Base-by-base conservation (phyloP, 2,113 vertebrate species). In the Gulo gulo region DNA sequence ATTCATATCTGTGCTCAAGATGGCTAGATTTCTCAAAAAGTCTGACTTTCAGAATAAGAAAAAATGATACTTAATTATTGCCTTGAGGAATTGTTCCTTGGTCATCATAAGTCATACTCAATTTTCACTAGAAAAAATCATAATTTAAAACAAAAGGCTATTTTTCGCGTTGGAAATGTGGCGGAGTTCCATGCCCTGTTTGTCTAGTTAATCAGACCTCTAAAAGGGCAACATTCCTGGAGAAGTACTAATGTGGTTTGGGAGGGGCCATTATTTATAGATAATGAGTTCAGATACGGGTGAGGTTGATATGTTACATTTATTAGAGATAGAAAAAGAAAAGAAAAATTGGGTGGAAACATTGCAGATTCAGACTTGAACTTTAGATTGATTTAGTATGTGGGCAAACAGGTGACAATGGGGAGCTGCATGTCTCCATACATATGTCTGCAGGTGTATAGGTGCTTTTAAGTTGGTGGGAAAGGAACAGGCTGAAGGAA, bases 171-270 rank as follows among this genome's bases (percentile, higher is more conserved):
- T 95, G 39, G 73, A 90, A 80, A 80, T 65, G 47, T 12, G 57
- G 55, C 57, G 39, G 79, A 57, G 65, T 78, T 90, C 71, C 50
- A 31, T 45, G 73, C 50, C 10, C 34, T 97, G 82, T 96, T 95
- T 95, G 96, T 89, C n/a, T 81, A 84, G 61, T 67, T 97, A 96
- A 94, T 97, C 94, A 96, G 90, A 90, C 71, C 52, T 87, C 47
- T 55, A 24, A 92, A 95, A 97, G 47, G 87, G 39, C 92, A 97
- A 55, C 20, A 52, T 92, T 97, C 7, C 79, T 94, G 87, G 92
- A 69, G 96, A 47, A 26, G 39, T 45, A 47, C 0, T 82, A 79
- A 97, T 12, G 6, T 14, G 31, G 10, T 24, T 81, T 95, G 83
- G 90, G 90, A 96, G 80, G 42, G 76, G 39, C 42, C 83, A 14